Evolutionary conservation across 2,888 invertebrate species (phyloP).

Genomic region (Caenorhabditis drosophilae): DNA sequence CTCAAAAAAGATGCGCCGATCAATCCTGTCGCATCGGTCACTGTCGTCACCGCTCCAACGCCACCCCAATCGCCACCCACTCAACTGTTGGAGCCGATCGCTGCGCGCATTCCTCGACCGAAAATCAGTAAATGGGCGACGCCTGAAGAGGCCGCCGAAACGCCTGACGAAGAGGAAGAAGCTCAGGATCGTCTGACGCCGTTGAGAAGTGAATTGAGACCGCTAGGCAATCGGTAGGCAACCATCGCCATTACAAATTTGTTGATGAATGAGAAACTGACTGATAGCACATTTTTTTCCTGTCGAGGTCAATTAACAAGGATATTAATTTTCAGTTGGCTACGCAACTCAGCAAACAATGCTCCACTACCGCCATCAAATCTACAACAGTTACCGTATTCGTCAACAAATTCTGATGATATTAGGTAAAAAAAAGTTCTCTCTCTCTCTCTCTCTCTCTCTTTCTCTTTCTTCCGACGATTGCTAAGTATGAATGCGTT

Average conservation of each 20-base stretch:
- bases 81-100: slow-evolving; percentile 60
- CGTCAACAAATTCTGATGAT: slow-evolving; percentile 13
- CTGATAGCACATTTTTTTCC: not conserved
- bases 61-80: slow-evolving; percentile 15
- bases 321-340: slow-evolving; percentile 37
- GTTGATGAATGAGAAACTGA: too few relatives aligned
- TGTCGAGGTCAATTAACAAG: too few relatives aligned
- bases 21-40: not conserved
- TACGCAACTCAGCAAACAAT: slow-evolving; percentile 11
- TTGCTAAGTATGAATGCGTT: not conserved
- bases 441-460: too few relatives aligned
- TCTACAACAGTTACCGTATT: slow-evolving; percentile 13
- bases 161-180: slow-evolving; percentile 60
- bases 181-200: slow-evolving; percentile 57
- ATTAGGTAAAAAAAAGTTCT: too few relatives aligned
- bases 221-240: slow-evolving; percentile 23
- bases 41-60: not conserved
- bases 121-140: slow-evolving; percentile 60
- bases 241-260: too few relatives aligned
- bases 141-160: slow-evolving; percentile 45
- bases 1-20: slow-evolving; percentile 58
- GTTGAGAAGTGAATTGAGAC: slow-evolving; percentile 47
- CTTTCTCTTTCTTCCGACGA: too few relatives aligned
- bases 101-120: slow-evolving; percentile 67
- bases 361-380: slow-evolving; percentile 6